A percentile compares a stretch with the other conserved stretches of the same genome.
These are phyloP conservation scores for Oryzaephilus surinamensis DNA, from an alignment of 1,140 invertebrate species.

Conservation along the genomic window DNA sequence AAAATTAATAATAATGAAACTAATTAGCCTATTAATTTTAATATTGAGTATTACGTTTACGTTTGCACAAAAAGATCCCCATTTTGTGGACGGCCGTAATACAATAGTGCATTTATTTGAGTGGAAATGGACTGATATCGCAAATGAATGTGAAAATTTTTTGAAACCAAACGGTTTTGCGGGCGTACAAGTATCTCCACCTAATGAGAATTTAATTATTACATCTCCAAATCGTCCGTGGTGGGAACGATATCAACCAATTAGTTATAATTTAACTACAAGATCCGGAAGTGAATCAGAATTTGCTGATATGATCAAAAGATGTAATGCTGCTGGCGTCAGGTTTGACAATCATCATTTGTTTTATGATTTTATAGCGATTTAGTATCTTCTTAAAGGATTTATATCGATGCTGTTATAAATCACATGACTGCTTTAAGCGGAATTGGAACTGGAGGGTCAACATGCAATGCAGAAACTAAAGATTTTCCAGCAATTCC, in stretches of 20 bases:
- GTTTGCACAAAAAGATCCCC: conserved; percentile 31
- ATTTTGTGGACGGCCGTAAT: conserved; percentile 34
- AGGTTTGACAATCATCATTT: no score
- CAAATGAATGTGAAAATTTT: conserved; percentile 70
- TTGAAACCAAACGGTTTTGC: conserved; percentile 64
- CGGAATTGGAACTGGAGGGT: conserved; percentile 50
- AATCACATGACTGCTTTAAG: conserved; percentile 79
- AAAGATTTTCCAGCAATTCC: conserved; percentile 50
- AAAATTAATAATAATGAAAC: no score
- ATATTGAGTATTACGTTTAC: no score
- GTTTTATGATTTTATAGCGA: no score
- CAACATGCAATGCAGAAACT: conserved; percentile 42
- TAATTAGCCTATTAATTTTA: no score
- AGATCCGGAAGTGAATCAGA: conserved; percentile 63
- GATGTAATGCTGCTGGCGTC: conserved; percentile 29
- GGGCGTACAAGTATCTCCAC: conserved; percentile 60
- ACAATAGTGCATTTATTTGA: conserved; percentile 71
- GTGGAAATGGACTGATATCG: conserved; percentile 78
- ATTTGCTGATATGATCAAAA: conserved; percentile 57
- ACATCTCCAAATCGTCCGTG: conserved; percentile 51
- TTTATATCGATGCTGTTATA: conserved; percentile 76
- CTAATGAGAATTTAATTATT: conserved; percentile 46
- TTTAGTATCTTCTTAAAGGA: no score
- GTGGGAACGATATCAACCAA: conserved; percentile 84
- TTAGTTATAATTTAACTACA: conserved; percentile 69